A percentile compares a stretch with the other conserved stretches of the same genome.
phyloP scores from a whole-genome alignment of 2,113 vertebrate species.

The Silurus meridionalis region DNA sequence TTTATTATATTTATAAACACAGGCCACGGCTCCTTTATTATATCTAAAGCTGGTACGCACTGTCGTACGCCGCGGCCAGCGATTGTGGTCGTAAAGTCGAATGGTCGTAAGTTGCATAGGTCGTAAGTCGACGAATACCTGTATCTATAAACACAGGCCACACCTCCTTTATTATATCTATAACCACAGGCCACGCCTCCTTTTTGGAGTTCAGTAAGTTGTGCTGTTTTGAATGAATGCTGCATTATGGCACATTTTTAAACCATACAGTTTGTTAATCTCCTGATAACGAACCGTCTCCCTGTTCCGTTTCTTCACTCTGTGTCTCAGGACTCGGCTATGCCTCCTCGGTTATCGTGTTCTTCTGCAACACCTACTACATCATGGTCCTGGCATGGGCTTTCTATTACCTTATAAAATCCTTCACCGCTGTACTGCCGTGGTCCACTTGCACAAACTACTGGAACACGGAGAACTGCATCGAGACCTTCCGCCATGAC shows the following conservation, averaged over 20 bases:
- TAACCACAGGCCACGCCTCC: not conserved
- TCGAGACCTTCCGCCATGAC: slow-evolving; percentile 69
- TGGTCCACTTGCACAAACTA: slow-evolving; percentile 78
- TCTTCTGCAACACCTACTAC: slow-evolving; percentile 84
- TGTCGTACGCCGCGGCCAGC: no score
- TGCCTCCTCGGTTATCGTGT: slow-evolving; percentile 82
- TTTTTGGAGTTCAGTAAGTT: not conserved
- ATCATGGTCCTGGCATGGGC: slow-evolving; percentile 85
- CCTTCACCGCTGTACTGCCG: slow-evolving; percentile 72
- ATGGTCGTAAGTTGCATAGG: no score
- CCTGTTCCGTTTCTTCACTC: not conserved
- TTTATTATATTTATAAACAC: not conserved
- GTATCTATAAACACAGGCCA: no score
- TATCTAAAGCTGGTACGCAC: no score
- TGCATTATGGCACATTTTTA: no score
- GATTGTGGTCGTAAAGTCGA: no score
- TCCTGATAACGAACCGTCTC: not conserved
- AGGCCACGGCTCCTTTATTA: not conserved
- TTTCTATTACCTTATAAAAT: slow-evolving; percentile 80
- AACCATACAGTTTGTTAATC: no score
- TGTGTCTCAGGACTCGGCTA: slow-evolving; percentile 73
- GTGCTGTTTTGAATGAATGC: not conserved
- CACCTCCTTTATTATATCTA: no score
- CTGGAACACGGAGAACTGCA: slow-evolving; percentile 76
- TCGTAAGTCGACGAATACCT: no score